A percentile compares a stretch with the other conserved stretches of the same genome.
Conservation (phyloP, 2,113 vertebrate genomes). For the Cervus canadensis region DNA sequence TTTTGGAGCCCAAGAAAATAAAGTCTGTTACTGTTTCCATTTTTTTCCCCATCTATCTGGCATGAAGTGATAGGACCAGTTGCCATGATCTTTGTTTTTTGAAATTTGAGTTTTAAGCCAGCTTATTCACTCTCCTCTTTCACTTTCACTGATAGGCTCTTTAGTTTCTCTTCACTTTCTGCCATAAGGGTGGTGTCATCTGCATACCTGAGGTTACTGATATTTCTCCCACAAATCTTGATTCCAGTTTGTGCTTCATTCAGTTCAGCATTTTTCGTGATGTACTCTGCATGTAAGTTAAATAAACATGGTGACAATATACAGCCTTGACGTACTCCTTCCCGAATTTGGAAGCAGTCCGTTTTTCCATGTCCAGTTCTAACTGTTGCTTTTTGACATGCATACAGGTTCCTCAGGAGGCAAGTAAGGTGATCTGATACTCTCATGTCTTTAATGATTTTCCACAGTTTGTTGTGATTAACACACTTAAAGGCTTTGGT, state of each 20-base stretch:
- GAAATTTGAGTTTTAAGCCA: neutral
- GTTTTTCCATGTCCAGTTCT: neutral
- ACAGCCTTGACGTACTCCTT: neutral
- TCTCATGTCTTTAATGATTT: neutral
- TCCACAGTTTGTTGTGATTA: neutral
- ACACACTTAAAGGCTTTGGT: neutral
- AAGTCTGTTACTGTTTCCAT: neutral
- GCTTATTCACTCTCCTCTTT: neutral
- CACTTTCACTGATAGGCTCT: rapidly evolving
- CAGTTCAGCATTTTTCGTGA: neutral
- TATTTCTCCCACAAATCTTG: neutral
- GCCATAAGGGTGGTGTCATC: neutral
- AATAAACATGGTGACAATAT: neutral
- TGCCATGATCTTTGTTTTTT: neutral
- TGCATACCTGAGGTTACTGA: neutral
- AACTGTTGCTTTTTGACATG: neutral
- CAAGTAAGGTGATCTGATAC: neutral
- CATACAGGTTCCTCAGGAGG: neutral
- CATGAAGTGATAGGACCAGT: neutral
- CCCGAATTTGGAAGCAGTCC: neutral
- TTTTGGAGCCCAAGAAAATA: neutral
- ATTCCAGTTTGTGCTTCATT: neutral
- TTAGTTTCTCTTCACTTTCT: neutral
- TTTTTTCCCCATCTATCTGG: neutral
- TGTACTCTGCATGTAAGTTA: neutral